phyloP scores from a whole-genome alignment of 1,140 invertebrate species.

The Drosophila eugracilis region DNA sequence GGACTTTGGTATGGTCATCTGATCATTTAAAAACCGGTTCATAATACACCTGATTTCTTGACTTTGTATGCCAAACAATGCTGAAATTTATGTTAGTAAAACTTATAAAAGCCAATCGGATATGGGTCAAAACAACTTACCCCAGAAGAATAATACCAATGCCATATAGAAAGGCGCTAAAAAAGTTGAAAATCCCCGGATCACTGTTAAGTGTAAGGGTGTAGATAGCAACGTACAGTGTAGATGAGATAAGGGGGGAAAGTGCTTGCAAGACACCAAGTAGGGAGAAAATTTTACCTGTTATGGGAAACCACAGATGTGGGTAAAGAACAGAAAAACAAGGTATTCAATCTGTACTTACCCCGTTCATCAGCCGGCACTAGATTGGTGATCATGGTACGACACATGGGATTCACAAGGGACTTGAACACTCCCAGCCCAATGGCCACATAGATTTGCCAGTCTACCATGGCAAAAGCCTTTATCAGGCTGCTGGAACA shows the following conservation, averaged over 20 bases:
- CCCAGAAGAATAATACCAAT: conserved; percentile 81
- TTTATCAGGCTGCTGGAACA: conserved; percentile 85
- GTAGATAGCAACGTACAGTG: conserved; percentile 88
- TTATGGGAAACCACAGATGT: conserved; percentile 3
- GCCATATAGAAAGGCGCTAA: conserved; percentile 84
- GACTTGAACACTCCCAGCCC: conserved; percentile 86
- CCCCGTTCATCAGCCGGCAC: conserved; percentile 86
- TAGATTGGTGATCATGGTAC: conserved; percentile 88
- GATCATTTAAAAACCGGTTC: conserved; percentile 63
- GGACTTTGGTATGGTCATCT: neutral
- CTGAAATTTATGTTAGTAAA: conserved; percentile 31
- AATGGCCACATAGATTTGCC: conserved; percentile 88
- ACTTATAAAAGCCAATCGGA: neutral
- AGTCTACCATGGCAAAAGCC: conserved; percentile 86
- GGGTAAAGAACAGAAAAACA: neutral
- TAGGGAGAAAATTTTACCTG: conserved; percentile 87
- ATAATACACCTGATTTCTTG: conserved; percentile 48
- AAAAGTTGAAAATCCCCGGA: conserved; percentile 86
- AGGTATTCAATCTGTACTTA: conserved; percentile 7
- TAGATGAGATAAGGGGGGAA: conserved; percentile 86
- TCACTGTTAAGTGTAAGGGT: conserved; percentile 85
- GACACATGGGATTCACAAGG: conserved; percentile 87
- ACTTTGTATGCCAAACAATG: conserved; percentile 60
- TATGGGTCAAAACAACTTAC: conserved; percentile 77
- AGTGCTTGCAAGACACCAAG: conserved; percentile 87